Base-by-base conservation (phyloP, 1,140 invertebrate genomes). In the Homalodisca vitripennis region DNA sequence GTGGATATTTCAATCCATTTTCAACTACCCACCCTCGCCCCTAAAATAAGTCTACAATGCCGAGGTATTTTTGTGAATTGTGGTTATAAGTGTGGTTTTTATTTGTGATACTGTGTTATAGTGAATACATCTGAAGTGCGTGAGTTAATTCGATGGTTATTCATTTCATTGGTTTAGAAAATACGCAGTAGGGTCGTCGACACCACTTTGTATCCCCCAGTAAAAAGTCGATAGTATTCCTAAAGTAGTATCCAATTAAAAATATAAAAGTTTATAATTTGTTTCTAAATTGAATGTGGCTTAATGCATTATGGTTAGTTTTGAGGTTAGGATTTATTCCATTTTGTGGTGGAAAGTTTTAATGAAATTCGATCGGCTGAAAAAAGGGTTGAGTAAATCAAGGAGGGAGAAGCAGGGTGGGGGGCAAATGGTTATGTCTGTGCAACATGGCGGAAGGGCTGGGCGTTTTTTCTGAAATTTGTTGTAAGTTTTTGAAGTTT, bases 391-490 rank as follows among this genome's bases (percentile, higher is more conserved):
- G 68, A 69, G 65, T 73, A 70, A 73, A 73, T 66, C 41, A 57
- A 68, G 67, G 67, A 68, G 67, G 68, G 64, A 68, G 41, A 66
- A 48, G 41, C 47, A 64, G 68, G 69, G 72, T 53, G 47, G 72
- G 72, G 72, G 72, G 60, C 34, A 71, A 73, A 70, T 55, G 53
- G 53, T 57, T 67, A 67, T 47, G 53, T 17, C 67, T 73, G 68
- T 71, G 70, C 69, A 73, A 73, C 72, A 73, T 73, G 72, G 72
- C 72, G 72, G 72, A 73, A 71, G 70, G 70, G 72, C 72, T 68
- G 69, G 69, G 70, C 69, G 68, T 71, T 68, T 71, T 67, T 53
- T 60, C 34, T 6, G 34, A 41, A 41, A 41, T 41, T 17, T 41
- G 6, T 17, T 10, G 34, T 27, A 27, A 34, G n/a, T n/a, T 66